phyloP scores from a whole-genome alignment of 2,888 invertebrate genomes.

The Deladenus siricidicola region DNA sequence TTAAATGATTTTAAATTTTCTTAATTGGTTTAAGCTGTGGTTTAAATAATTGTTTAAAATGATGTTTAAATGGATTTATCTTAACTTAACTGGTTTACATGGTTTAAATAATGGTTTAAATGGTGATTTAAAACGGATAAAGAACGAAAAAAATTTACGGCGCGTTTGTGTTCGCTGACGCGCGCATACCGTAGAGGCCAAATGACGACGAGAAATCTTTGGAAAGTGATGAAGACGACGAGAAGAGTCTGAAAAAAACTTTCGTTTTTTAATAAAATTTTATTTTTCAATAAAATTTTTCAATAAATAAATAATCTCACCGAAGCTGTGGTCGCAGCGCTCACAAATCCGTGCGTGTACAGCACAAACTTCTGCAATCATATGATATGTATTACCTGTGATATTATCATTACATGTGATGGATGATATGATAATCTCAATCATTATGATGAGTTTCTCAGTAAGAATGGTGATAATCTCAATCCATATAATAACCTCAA shows the following conservation, averaged over 20 bases:
- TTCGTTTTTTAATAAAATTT: slow-evolving; percentile 3
- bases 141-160: no score
- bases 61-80: no score
- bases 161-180: slow-evolving; percentile 6
- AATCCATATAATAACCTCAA: no score
- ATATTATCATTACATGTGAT: background rate
- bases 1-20: no score
- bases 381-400: background rate
- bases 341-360: slow-evolving; percentile 39
- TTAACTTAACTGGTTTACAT: no score
- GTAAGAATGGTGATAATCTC: no score
- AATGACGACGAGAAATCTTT: slow-evolving; percentile 46
- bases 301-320: slow-evolving; percentile 17
- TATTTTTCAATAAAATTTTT: background rate
- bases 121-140: no score
- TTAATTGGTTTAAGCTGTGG: no score
- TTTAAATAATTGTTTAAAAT: no score
- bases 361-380: slow-evolving; percentile 7
- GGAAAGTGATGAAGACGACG: slow-evolving; percentile 48
- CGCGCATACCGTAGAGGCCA: slow-evolving; percentile 43
- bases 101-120: no score
- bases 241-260: slow-evolving; percentile 43
- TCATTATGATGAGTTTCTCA: no score
- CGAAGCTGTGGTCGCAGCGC: slow-evolving; percentile 42
- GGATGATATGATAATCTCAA: no score